A percentile compares a stretch with the other conserved stretches of the same genome.
These are phyloP conservation scores for Auanema freiburgensis DNA, from an alignment of 2,888 invertebrate genomes.

Conservation along the genomic window DNA sequence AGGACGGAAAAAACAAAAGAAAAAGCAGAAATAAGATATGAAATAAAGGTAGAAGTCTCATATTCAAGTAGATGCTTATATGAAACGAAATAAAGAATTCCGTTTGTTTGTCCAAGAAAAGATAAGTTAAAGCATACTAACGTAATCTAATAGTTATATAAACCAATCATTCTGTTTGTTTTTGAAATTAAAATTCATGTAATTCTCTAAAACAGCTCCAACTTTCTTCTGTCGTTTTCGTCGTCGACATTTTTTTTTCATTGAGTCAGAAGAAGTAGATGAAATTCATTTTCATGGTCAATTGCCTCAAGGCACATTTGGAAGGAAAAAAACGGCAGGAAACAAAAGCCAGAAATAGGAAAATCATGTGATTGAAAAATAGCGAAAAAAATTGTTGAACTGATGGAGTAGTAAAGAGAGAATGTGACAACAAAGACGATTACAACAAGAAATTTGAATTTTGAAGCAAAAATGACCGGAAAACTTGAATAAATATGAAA, in stretches of 20 bases:
- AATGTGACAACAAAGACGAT: background rate
- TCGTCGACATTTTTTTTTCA: background rate
- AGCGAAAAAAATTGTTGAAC: background rate
- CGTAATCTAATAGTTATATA: no score
- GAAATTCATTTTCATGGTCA: no score
- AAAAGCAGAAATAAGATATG: constrained; percentile 1
- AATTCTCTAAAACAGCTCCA: background rate
- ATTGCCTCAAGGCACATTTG: no score
- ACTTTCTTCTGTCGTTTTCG: constrained; percentile 12
- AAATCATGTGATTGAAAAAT: background rate
- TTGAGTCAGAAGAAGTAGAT: no score
- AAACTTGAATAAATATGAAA: no score
- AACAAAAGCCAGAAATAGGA: constrained; percentile 6
- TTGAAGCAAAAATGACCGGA: no score
- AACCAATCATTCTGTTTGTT: no score
- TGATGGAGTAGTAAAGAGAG: constrained; percentile 9
- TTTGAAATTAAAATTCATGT: background rate
- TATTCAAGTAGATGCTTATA: no score
- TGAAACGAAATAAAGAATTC: background rate
- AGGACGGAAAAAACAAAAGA: no score
- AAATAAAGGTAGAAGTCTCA: constrained; percentile 3
- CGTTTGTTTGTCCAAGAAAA: background rate
- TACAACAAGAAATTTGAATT: no score
- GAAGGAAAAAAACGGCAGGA: constrained; percentile 6
- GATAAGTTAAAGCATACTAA: no score